Conservation (phyloP, 35 echinoderm and acorn worm species). For the Ophioderma brevispina region DNA sequence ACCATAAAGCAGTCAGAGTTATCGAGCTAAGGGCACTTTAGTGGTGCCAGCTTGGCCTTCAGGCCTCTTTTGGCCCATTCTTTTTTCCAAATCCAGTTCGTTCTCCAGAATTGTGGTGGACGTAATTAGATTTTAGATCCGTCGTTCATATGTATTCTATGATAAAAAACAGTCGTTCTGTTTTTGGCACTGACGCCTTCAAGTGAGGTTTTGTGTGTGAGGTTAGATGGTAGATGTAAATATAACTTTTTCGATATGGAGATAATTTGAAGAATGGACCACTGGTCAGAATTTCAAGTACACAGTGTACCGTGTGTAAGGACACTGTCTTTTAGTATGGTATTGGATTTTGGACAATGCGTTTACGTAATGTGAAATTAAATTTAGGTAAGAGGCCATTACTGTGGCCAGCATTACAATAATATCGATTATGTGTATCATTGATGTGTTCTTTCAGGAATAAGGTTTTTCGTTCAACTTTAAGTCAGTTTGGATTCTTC, state of each 20-base stretch:
- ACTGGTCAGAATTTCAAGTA: too few species aligned
- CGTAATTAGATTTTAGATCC: background rate
- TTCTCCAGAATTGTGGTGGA: background rate
- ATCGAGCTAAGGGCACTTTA: background rate
- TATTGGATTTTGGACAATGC: too few species aligned
- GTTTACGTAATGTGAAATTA: too few species aligned
- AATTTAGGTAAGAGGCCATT: too few species aligned
- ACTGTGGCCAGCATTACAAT: too few species aligned
- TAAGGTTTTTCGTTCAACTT: too few species aligned
- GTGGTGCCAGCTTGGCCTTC: background rate
- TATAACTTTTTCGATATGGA: too few species aligned
- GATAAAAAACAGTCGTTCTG: background rate
- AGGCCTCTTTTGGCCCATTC: background rate
- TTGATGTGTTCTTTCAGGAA: background rate
- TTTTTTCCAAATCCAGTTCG: background rate
- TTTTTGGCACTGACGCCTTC: background rate
- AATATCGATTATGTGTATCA: too few species aligned
- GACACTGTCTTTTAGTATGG: too few species aligned
- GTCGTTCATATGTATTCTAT: background rate
- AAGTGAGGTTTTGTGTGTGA: background rate
- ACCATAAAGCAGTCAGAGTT: background rate
- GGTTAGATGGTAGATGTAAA: background rate
- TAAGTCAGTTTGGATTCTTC: background rate
- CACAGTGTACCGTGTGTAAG: too few species aligned
- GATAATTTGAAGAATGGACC: too few species aligned